Conservation (phyloP, 2,797 vertebrate genomes). For the Antrozous pallidus region DNA sequence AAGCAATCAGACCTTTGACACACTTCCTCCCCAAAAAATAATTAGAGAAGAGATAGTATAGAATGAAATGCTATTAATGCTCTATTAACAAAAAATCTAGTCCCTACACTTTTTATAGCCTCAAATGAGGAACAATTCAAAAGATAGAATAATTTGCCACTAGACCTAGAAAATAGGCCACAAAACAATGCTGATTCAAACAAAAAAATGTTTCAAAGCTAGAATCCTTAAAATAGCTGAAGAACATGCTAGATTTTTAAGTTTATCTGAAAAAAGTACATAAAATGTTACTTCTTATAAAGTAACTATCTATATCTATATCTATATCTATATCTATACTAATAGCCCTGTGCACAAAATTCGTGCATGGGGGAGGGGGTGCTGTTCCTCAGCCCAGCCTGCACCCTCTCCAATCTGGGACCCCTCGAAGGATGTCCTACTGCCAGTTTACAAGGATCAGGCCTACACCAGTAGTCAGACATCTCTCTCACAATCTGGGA, state of each 20-base stretch:
- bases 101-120: neutral
- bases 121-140: neutral
- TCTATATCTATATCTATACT: too few relatives aligned
- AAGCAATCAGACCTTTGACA: neutral
- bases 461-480: too few relatives aligned
- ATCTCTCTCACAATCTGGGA: too few relatives aligned
- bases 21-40: neutral
- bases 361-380: too few relatives aligned
- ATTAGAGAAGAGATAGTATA: neutral
- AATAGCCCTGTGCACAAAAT: too few relatives aligned
- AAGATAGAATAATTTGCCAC: neutral
- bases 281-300: neutral
- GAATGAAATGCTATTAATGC: neutral
- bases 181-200: constrained; percentile 15
- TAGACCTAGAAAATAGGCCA: neutral
- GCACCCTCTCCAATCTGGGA: too few relatives aligned
- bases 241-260: neutral
- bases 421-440: too few relatives aligned
- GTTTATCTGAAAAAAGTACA: neutral
- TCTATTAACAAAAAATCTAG: neutral
- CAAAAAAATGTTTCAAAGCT: neutral
- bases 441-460: too few relatives aligned
- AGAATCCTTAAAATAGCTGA: neutral
- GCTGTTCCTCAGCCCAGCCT: too few relatives aligned
- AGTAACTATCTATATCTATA: neutral